Evolutionary conservation across 92 coral and sea anemone genomes (phyloP).

Genomic region (Montipora capitata): DNA sequence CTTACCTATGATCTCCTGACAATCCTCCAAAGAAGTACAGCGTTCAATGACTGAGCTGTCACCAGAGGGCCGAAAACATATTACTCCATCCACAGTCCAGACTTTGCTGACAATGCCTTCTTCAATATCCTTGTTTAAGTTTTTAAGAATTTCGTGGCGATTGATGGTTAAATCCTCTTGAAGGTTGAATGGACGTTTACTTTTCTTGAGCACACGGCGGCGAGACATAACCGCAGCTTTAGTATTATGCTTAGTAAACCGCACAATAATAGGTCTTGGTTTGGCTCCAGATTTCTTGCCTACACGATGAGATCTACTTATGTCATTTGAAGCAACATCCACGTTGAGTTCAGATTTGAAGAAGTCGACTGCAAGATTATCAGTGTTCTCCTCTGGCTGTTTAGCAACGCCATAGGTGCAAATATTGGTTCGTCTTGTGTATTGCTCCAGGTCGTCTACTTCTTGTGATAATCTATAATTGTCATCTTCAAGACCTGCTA

Average conservation of each 20-base stretch:
- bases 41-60: slow-evolving; percentile 52
- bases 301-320: slow-evolving; percentile 56
- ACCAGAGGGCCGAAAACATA: slow-evolving; percentile 36
- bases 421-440: slow-evolving; percentile 38
- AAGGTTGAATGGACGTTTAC: slow-evolving; percentile 5
- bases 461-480: background rate
- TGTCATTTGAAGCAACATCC: slow-evolving; percentile 26
- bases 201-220: no score
- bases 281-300: slow-evolving; percentile 29
- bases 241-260: slow-evolving; percentile 10
- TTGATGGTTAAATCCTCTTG: slow-evolving; percentile 53
- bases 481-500: background rate
- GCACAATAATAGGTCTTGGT: slow-evolving; percentile 53
- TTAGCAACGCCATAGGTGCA: slow-evolving; percentile 54
- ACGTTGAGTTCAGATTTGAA: slow-evolving; percentile 32
- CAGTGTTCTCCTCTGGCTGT: slow-evolving; percentile 16
- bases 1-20: slow-evolving; percentile 58
- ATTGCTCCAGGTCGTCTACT: slow-evolving; percentile 38
- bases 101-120: slow-evolving; percentile 12
- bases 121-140: slow-evolving; percentile 35
- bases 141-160: slow-evolving; percentile 38
- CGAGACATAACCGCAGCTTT: background rate
- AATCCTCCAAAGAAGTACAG: slow-evolving; percentile 45
- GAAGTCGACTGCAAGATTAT: slow-evolving; percentile 10
- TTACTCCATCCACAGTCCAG: slow-evolving; percentile 53